Percentiles rank a stretch among this genome's conserved stretches.
phyloP scores from a whole-genome alignment of 2,888 invertebrate species.

The Philonicus albiceps region DNA sequence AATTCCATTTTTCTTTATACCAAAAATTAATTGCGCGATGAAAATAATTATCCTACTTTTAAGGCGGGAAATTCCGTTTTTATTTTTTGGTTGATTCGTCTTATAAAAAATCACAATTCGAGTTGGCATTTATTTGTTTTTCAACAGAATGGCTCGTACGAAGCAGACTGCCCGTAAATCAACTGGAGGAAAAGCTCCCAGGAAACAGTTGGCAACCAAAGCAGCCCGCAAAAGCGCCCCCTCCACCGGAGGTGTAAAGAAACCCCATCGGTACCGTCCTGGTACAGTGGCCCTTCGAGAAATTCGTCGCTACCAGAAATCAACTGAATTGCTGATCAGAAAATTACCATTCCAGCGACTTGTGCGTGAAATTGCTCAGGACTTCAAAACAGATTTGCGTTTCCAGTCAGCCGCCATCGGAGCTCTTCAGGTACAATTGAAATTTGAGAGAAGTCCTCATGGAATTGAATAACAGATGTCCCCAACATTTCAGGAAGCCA shows the following conservation, averaged over 20 bases:
- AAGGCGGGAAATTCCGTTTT: neutral
- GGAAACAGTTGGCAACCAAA: conserved; percentile 93
- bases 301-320: conserved; percentile 96
- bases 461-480: too few relatives aligned
- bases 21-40: neutral
- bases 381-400: conserved; percentile 95
- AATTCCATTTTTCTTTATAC: neutral
- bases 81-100: neutral
- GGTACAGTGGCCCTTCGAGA: conserved; percentile 97
- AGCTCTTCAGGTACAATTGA: conserved; percentile 74
- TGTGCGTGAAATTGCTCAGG: conserved; percentile 96
- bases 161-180: conserved; percentile 98
- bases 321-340: conserved; percentile 93
- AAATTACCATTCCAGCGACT: conserved; percentile 95
- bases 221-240: conserved; percentile 95
- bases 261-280: conserved; percentile 96
- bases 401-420: conserved; percentile 96
- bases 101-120: neutral
- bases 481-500: conserved; percentile 74
- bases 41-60: neutral
- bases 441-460: too few relatives aligned
- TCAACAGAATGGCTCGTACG: conserved; percentile 86
- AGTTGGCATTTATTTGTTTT: neutral
- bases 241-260: conserved; percentile 94
- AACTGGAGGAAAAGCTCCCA: conserved; percentile 95